phyloP scores from a whole-genome alignment of 2,797 vertebrate genomes.

The Garrulus glandarius region DNA sequence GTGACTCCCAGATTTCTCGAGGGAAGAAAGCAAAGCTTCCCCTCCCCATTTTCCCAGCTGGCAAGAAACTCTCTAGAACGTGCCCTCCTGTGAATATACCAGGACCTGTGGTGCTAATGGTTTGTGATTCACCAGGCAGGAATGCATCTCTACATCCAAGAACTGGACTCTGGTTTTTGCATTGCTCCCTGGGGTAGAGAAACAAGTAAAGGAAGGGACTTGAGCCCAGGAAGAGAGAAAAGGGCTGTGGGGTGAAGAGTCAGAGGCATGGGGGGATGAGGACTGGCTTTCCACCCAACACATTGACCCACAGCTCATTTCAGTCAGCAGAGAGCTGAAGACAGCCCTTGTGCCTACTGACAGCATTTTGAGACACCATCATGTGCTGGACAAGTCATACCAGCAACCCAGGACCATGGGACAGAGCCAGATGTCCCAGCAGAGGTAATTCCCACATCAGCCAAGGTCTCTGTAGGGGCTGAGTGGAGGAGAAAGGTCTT shows the following conservation, averaged over 20 bases:
- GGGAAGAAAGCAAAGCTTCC: background rate
- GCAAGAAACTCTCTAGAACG: background rate
- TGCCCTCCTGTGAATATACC: background rate
- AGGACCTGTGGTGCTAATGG: background rate
- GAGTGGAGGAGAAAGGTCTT: background rate
- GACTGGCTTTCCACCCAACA: background rate
- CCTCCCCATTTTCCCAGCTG: background rate
- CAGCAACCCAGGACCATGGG: background rate
- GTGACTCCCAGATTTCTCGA: background rate
- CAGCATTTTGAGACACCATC: background rate
- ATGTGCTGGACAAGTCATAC: background rate
- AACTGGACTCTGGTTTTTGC: background rate
- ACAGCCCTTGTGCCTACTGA: background rate
- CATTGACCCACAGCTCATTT: rapidly evolving
- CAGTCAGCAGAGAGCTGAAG: background rate
- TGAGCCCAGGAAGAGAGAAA: background rate
- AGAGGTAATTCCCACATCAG: background rate
- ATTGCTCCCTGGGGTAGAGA: background rate
- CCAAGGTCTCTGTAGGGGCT: background rate
- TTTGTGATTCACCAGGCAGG: background rate
- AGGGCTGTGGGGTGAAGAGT: background rate
- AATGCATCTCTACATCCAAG: background rate
- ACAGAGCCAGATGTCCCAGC: background rate
- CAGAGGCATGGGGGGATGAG: background rate
- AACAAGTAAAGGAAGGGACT: background rate